phyloP scores from a whole-genome alignment of 1,140 invertebrate genomes.

The Formica exsecta region DNA sequence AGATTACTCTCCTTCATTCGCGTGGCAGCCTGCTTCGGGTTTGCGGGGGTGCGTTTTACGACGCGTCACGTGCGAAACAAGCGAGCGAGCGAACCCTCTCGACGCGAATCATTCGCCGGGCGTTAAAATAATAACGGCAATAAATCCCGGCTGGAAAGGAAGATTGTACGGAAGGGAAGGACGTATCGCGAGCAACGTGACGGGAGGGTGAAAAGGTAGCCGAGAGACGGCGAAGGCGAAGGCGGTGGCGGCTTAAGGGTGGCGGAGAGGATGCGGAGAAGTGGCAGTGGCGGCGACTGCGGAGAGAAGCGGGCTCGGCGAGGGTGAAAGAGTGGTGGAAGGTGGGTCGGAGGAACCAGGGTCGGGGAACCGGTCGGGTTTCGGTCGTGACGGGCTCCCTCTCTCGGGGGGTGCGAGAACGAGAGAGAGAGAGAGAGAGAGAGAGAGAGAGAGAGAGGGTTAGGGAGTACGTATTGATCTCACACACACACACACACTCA shows the following conservation, averaged over 20 bases:
- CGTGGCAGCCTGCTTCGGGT: neutral
- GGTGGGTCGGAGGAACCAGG: conserved; percentile 56
- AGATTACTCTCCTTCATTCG: neutral
- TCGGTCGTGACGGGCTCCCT: conserved; percentile 27
- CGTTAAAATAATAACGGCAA: conserved; percentile 68
- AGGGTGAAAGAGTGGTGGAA: conserved; percentile 56
- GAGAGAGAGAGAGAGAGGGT: conserved; percentile 65
- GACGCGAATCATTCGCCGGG: conserved; percentile 51
- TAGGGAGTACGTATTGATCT: conserved; percentile 80
- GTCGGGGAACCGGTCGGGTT: conserved; percentile 43
- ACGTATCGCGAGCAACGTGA: neutral
- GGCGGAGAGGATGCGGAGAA: conserved; percentile 18
- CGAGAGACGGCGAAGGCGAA: conserved; percentile 50
- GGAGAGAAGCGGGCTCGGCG: conserved; percentile 8
- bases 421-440: conserved; percentile 61
- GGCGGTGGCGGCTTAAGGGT: conserved; percentile 34
- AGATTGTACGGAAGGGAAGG: neutral
- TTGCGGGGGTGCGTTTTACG: neutral
- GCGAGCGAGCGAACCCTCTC: conserved; percentile 12
- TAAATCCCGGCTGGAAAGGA: conserved; percentile 45
- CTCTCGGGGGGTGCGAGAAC: conserved; percentile 1
- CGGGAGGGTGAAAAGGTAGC: neutral
- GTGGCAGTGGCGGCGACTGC: conserved; percentile 1
- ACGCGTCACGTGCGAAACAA: conserved; percentile 20
- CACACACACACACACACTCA: conserved; percentile 48